Conservation (phyloP, 2,888 invertebrate species). For the Zygothrica quintamaculata region DNA sequence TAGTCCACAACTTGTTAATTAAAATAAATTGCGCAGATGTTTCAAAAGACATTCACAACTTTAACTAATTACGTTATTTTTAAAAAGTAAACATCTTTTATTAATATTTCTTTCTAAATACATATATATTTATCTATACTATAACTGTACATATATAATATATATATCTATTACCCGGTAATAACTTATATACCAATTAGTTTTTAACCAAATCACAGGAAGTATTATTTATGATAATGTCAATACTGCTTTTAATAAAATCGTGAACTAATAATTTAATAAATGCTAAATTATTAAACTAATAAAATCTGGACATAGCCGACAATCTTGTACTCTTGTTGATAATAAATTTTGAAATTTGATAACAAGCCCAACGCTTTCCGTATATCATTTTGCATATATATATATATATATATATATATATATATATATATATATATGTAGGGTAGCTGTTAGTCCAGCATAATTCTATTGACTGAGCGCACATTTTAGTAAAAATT, state of each 20-base stretch:
- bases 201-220: too few relatives aligned
- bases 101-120: constrained; percentile 13
- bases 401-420: too few relatives aligned
- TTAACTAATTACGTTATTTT: constrained; percentile 26
- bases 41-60: constrained; percentile 45
- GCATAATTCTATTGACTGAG: neutral
- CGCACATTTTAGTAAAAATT: constrained; percentile 45
- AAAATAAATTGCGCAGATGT: constrained; percentile 58
- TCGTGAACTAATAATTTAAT: too few relatives aligned
- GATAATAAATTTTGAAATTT: too few relatives aligned
- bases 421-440: constrained; percentile 1
- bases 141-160: neutral
- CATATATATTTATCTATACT: too few relatives aligned
- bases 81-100: constrained; percentile 15
- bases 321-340: too few relatives aligned
- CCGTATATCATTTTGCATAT: too few relatives aligned
- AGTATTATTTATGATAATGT: too few relatives aligned
- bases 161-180: neutral
- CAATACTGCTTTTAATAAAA: too few relatives aligned
- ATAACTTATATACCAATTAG: neutral
- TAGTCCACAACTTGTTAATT: constrained; percentile 45
- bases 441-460: constrained; percentile 16
- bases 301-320: too few relatives aligned
- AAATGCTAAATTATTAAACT: too few relatives aligned
- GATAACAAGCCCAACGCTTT: too few relatives aligned